A percentile compares a stretch with the other conserved stretches of the same genome.
These are phyloP conservation scores for Conomelus anceps DNA, from an alignment of 2,888 invertebrate genomes.

Conservation along the genomic window DNA sequence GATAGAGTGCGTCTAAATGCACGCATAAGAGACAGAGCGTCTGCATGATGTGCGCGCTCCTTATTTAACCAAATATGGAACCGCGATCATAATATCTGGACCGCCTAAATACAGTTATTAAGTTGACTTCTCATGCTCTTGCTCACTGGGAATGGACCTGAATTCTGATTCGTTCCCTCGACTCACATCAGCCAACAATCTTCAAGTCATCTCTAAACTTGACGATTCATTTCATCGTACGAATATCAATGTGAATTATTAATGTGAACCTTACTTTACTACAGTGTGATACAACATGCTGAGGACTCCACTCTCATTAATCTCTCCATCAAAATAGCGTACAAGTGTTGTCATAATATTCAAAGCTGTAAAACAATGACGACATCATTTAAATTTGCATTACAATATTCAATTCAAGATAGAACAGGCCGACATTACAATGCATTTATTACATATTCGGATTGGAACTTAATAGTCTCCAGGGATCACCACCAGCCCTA, in stretches of 20 bases:
- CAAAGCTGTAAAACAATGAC: background rate
- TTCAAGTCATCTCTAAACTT: background rate
- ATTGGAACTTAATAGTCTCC: background rate
- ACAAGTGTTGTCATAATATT: background rate
- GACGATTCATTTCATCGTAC: background rate
- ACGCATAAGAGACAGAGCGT: background rate
- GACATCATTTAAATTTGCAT: background rate
- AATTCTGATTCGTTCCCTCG: background rate
- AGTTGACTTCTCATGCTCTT: background rate
- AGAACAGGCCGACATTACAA: background rate
- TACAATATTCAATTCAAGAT: background rate
- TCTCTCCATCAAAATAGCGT: background rate
- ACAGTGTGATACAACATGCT: background rate
- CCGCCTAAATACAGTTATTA: background rate
- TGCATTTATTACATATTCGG: background rate
- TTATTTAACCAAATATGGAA: background rate
- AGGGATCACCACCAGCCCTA: background rate
- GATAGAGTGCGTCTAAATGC: background rate
- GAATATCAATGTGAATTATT: background rate
- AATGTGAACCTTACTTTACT: background rate
- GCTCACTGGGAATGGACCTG: background rate
- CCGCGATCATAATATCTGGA: background rate
- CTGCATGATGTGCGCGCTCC: background rate
- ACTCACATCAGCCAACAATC: background rate
- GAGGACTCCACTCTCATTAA: background rate